Evolutionary conservation across 2,888 invertebrate genomes (phyloP).

Genomic region (Ferrisia virgata): DNA sequence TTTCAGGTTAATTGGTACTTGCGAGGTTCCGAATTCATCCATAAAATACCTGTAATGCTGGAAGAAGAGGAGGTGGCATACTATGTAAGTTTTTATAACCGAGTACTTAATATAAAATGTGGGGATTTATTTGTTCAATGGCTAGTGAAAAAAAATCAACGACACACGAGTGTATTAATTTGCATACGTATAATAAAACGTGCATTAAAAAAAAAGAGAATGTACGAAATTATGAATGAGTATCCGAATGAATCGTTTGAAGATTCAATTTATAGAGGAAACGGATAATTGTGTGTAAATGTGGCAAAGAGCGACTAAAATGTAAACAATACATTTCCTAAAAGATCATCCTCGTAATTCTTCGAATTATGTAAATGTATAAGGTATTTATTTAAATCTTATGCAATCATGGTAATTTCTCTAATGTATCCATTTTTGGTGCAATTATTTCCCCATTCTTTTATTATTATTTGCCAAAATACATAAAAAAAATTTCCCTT

Average conservation of each 20-base stretch:
- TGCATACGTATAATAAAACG: not conserved
- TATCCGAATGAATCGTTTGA: not conserved
- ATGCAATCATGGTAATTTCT: not conserved
- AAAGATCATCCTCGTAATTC: conserved; percentile 18
- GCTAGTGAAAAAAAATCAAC: not conserved
- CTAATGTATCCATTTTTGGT: not conserved
- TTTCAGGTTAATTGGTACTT: too few relatives aligned
- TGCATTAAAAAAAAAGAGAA: not conserved
- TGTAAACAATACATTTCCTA: conserved; percentile 22
- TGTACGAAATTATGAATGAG: not conserved
- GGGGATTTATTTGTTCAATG: not conserved
- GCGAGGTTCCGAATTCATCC: too few relatives aligned
- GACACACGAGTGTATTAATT: not conserved
- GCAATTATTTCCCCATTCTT: not conserved
- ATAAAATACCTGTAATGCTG: too few relatives aligned
- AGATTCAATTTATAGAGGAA: not conserved
- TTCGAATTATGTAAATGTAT: not conserved
- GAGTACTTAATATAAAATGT: not conserved
- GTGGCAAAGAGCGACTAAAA: not conserved
- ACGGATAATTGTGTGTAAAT: conserved; percentile 16
- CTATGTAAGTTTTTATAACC: too few relatives aligned
- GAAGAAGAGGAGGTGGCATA: not conserved
- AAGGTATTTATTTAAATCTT: not conserved
- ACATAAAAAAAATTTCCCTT: not conserved
- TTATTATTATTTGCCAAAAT: not conserved